Evolutionary conservation across 2,113 vertebrate genomes (phyloP), one percentile per base, ranked within the genome.

Genomic region (Lampris incognitus): DNA sequence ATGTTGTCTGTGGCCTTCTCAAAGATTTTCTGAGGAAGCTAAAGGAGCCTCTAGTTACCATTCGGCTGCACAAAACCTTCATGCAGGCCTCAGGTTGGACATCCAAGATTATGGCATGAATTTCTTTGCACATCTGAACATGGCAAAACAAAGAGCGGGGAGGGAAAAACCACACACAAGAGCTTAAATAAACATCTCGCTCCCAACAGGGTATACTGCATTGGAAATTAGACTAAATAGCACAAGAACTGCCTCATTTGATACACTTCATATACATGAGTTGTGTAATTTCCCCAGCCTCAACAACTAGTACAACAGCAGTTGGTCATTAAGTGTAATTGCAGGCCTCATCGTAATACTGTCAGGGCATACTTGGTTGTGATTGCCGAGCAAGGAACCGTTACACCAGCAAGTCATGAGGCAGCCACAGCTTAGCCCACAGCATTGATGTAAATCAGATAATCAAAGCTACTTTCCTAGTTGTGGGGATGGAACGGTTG

Each of bases 1-100:
- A 97, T 0, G 95, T 95, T n/a, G 86, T 96, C 4, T 97, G 96
- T 6, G 95, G 96, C 0, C 81, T 96, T 10, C 93, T 97, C 71
- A 97, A 97, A 69, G 96, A 96, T 69, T 96, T 97, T 51, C 88
- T 97, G 70, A 90, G 96, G 57, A 95, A 91, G 51, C 94, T 97
- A 37, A 89, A 89, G 62, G 96, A 97, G 55, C 96, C 96, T 0
- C 90, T 97, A 1, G 65, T 97, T 62, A 97, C 96, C 42, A 96
- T 96, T 88, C 82, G 66, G 42, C 94, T 97, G 61, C 96, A 96
- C 83, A 36, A 83, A 5, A 87, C 78, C 50, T 97, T 97, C 82
- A 92, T 96, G 92, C 91, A 72, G 38, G 94, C 95, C 37, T 89
- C 93, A 0, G 96, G 96, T 96, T 78, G 69, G 85, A 4, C 13